phyloP scores from a whole-genome alignment of 2,888 invertebrate genomes.

The Hydriomena furcata region DNA sequence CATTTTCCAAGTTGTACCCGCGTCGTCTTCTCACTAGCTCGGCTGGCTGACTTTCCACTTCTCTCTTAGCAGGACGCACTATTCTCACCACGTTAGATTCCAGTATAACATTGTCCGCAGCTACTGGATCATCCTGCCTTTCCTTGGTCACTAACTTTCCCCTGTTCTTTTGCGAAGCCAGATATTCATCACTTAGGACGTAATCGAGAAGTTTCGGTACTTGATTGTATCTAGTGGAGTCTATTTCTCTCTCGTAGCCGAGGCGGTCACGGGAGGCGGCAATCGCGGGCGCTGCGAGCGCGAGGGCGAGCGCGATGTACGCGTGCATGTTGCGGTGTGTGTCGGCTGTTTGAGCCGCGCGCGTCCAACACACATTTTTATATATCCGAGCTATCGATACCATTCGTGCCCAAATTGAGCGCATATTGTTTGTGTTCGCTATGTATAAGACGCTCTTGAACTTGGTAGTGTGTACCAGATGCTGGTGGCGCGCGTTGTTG shows the following conservation, averaged over 20 bases:
- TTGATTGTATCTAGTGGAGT: constrained; percentile 61
- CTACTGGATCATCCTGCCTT: constrained; percentile 64
- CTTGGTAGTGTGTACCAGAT: constrained; percentile 60
- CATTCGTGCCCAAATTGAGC: constrained; percentile 77
- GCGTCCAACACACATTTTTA: constrained; percentile 74
- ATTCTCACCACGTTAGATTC: constrained; percentile 74
- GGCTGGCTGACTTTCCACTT: constrained; percentile 43
- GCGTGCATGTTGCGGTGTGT: constrained; percentile 78
- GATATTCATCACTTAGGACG: constrained; percentile 61
- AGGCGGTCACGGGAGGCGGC: constrained; percentile 55
- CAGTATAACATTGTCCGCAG: constrained; percentile 70
- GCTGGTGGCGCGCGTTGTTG: constrained; percentile 38
- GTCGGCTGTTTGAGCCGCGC: constrained; percentile 77
- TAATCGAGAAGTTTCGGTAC: constrained; percentile 64
- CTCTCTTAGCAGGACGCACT: constrained; percentile 58
- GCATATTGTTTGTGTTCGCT: constrained; percentile 61
- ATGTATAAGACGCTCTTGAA: constrained; percentile 66
- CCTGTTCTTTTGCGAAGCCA: constrained; percentile 65
- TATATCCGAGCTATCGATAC: constrained; percentile 77
- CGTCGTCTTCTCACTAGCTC: constrained; percentile 67
- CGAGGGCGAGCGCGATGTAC: constrained; percentile 67
- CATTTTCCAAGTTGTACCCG: constrained; percentile 79
- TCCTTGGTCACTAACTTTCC: constrained; percentile 71
- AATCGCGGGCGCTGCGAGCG: constrained; percentile 57
- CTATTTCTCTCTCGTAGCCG: constrained; percentile 75